Evolutionary conservation across 2,888 invertebrate species (phyloP), one percentile per base, ranked within the genome.

Genomic region (Entomobrya multifasciata): DNA sequence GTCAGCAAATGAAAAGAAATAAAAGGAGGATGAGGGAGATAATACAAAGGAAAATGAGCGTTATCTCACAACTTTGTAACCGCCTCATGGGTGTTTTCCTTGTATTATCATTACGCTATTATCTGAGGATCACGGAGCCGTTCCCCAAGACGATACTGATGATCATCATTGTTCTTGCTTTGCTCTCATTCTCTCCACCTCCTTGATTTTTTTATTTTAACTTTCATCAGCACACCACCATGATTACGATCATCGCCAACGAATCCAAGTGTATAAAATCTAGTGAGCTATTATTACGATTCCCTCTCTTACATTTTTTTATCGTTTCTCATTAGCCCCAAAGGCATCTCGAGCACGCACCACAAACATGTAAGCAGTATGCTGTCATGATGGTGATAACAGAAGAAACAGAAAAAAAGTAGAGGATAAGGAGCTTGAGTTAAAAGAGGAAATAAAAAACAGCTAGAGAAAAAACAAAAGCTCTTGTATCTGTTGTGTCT

Each of bases 321-420:
- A 65, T 85, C 74, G 65, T 76, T 36, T 89, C 90, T 90, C 90
- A 90, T 90, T 90, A 90, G 90, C 88, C 85, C 87, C 87, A 76
- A 70, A 84, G 86, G 80, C 86, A 87, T 81, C 74, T 79, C 84
- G 57, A 70, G 76, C 60, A 84, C 76, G 74, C 36, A 55, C 55
- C 47, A 49, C 49, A 70, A 79, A 47, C 67, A 52, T 25, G 36
- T 52, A 36, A 36, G 36, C 8, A 36, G 36, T 36, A 36, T 20
- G 36, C 74, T 52, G 15, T 74, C 17, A n/a, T 36, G 36, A 52
- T 36, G 44, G 27, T 55, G 36, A 52, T 17, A 52, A 36, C 17
- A 6, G 25, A 67, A 41, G 22, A 22, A 49, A 57, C 30, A 60
- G 57, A 22, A 30, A 41, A 30, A 60, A 30, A 57, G n/a, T n/a